Base-by-base conservation (phyloP, 2,797 vertebrate species). In the Alosa sapidissima region DNA sequence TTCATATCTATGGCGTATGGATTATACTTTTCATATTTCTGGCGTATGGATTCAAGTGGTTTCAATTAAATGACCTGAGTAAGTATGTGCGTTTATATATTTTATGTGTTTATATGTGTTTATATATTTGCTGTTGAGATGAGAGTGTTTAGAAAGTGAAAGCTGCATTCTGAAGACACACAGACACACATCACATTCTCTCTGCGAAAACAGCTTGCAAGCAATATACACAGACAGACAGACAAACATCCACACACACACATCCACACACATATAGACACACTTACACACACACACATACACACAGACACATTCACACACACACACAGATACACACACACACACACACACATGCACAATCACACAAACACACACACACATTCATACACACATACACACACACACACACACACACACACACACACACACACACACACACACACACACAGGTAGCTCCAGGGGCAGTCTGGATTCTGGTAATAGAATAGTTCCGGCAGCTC, bases 391-490 rank as follows among this genome's bases (percentile, higher is more conserved):
- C 14, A 24, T 8, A 60, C 58, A 60, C 21, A 24, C 58, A 21
- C 58, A 24, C 58, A 60, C 58, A 21, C 58, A 60, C 60, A 62
- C 48, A 54, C 49, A 54, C 81, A 54, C n/a, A 54, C 28, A 82
- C 24, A 52, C 81, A 82, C 51, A 82, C 49, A 82, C 51, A 55
- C 8, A 11, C 51, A 55, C 81, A 82, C 49, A 82, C 81, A 55
- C 81, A 41, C 81, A 82, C 13, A 41, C 51, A 82, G 49, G 54
- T 24, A 84, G 60, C 60, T 33, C 8, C 7, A 65, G 60, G 60
- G 55, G 55, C 19, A 58, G 58, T n/a, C n/a, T 65, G 24, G 60
- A 58, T 58, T n/a, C n/a, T 65, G 24, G 60, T 65, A 65, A 65
- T 5, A 65, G 24, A 33, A 65, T 65, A 21, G 9, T 65, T 65